Conservation (phyloP, 1,140 invertebrate genomes). For the Drosophila parabipectinata region DNA sequence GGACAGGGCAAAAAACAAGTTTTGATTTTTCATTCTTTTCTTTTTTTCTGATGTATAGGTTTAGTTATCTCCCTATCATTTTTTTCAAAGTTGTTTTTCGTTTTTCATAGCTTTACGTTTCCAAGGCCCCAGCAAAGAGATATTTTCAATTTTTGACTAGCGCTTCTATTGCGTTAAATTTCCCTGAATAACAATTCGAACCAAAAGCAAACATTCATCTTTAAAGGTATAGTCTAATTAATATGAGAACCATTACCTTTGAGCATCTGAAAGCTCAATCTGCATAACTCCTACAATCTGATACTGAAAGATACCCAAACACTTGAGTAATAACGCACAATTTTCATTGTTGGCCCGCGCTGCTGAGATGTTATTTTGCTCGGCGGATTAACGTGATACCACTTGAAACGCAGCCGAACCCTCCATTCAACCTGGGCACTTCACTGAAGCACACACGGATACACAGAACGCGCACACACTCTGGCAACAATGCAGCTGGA, state of each 20-base stretch:
- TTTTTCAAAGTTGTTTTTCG: constrained; percentile 3
- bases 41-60: constrained; percentile 16
- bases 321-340: constrained; percentile 17
- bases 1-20: constrained; percentile 34
- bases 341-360: constrained; percentile 28
- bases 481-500: constrained; percentile 10
- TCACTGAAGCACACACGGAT: constrained; percentile 1
- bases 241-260: too few relatives aligned
- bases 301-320: constrained; percentile 18
- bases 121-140: constrained; percentile 7
- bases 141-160: constrained; percentile 3
- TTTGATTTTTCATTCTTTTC: constrained; percentile 53
- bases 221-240: too few relatives aligned
- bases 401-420: constrained; percentile 28
- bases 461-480: not conserved
- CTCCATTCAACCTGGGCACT: constrained; percentile 22
- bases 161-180: not conserved
- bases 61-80: not conserved
- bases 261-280: too few relatives aligned
- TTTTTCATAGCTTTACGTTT: constrained; percentile 26
- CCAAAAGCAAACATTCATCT: too few relatives aligned
- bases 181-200: not conserved
- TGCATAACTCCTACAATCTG: constrained; percentile 4
- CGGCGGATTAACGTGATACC: constrained; percentile 35
- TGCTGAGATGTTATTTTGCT: constrained; percentile 35